Percentiles rank a stretch among this genome's conserved stretches.
Conservation (phyloP, 1,140 invertebrate species). For the Pectinophora gossypiella region DNA sequence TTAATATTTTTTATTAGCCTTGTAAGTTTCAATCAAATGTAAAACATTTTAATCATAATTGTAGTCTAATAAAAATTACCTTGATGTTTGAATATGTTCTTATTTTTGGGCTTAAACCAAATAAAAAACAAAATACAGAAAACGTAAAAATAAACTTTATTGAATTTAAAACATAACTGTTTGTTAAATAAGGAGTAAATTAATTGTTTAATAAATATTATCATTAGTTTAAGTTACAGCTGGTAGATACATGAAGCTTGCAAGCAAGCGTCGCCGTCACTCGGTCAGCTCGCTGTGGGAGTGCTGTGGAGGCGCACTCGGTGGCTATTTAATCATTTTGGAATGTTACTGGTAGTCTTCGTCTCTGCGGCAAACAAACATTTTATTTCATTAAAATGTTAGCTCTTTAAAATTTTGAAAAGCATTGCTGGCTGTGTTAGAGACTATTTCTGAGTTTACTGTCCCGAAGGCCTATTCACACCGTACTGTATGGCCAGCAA, state of each 20-base stretch:
- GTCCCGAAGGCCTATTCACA: neutral
- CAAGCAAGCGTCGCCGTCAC: neutral
- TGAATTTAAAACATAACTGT: slow-evolving; percentile 7
- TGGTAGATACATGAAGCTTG: neutral
- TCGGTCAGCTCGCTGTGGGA: neutral
- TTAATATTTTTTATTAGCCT: no score
- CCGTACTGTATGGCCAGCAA: neutral
- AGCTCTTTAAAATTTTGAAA: neutral
- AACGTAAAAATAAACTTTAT: slow-evolving; percentile 14
- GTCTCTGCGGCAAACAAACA: slow-evolving; percentile 65
- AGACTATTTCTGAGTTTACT: neutral
- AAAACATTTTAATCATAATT: no score
- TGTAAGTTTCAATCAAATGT: no score
- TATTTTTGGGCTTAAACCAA: neutral
- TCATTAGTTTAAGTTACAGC: neutral
- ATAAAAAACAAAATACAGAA: slow-evolving; percentile 5
- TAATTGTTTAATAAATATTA: slow-evolving; percentile 11
- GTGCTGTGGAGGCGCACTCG: neutral
- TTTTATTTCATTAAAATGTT: slow-evolving; percentile 26
- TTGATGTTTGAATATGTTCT: no score
- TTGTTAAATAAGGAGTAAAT: slow-evolving; percentile 5
- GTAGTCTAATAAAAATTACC: no score
- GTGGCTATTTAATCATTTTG: slow-evolving; percentile 50
- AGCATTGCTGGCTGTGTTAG: neutral
- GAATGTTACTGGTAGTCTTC: slow-evolving; percentile 64